These are phyloP conservation scores for Phylloscopus trochilus DNA, from an alignment of 2,113 vertebrate genomes.

Conservation along the genomic window DNA sequence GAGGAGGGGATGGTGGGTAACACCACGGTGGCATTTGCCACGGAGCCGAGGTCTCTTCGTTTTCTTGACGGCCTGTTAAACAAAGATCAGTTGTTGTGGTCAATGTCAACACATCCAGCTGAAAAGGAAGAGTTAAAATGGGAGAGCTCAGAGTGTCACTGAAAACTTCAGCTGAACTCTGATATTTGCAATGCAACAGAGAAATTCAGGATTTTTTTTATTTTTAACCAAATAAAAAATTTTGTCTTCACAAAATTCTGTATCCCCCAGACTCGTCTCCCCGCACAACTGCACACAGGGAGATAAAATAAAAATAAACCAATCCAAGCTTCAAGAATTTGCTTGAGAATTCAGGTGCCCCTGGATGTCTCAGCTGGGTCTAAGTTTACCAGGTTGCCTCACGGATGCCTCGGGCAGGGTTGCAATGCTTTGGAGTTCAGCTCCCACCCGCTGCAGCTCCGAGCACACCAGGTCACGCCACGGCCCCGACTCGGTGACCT, in stretches of 20 bases:
- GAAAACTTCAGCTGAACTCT: neutral
- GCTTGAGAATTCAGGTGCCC: neutral
- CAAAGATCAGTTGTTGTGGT: fast-evolving
- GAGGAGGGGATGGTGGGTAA: slow-evolving; percentile 60
- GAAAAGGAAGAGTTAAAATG: neutral
- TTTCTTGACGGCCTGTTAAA: slow-evolving; percentile 79
- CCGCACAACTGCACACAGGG: neutral
- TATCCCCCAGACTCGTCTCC: too few relatives aligned
- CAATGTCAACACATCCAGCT: fast-evolving
- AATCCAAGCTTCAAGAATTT: neutral
- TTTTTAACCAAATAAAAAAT: neutral
- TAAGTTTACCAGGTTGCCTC: neutral
- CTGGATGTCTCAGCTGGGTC: neutral
- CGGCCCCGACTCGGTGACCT: neutral
- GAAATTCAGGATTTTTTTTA: neutral
- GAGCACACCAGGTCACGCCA: neutral
- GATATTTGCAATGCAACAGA: neutral
- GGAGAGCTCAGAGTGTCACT: neutral
- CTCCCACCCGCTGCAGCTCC: neutral
- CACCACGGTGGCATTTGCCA: slow-evolving; percentile 75
- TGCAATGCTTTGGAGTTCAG: neutral
- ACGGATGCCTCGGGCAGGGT: fast-evolving
- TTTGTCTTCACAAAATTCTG: neutral
- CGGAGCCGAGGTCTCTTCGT: slow-evolving; percentile 81
- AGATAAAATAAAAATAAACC: neutral